phyloP scores from a whole-genome alignment of 2,797 vertebrate species.

The Philypnodon macrostomus region DNA sequence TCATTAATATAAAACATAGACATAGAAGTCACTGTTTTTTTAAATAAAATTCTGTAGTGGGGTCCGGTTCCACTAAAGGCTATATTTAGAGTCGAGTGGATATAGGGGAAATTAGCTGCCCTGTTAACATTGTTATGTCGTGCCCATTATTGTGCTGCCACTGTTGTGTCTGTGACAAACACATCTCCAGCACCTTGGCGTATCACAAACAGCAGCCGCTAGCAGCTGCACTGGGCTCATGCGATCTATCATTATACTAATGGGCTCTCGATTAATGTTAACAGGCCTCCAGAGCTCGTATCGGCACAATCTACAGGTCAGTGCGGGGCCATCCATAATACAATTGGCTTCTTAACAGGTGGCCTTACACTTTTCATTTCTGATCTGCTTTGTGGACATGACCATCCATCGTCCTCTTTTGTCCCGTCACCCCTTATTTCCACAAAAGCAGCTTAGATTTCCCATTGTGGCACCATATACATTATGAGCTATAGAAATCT shows the following conservation, averaged over 20 bases:
- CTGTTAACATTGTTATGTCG: no score
- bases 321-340: slow-evolving; percentile 29
- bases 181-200: slow-evolving; percentile 20
- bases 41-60: no score
- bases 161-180: slow-evolving; percentile 49
- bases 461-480: slow-evolving; percentile 2
- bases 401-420: slow-evolving; percentile 5
- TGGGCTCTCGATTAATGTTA: slow-evolving; percentile 60
- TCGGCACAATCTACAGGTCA: slow-evolving; percentile 45
- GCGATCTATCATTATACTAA: slow-evolving; percentile 61
- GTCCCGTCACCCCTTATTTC: background rate
- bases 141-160: slow-evolving; percentile 22
- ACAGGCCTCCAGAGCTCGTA: slow-evolving; percentile 55
- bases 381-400: slow-evolving; percentile 7
- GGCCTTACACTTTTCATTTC: slow-evolving; percentile 12
- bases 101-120: no score
- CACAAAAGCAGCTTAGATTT: slow-evolving; percentile 5
- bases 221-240: slow-evolving; percentile 47
- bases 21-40: no score
- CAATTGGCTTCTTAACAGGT: slow-evolving; percentile 23
- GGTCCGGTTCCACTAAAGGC: no score
- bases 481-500: background rate
- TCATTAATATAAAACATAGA: no score
- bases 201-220: slow-evolving; percentile 33
- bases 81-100: no score